These are phyloP conservation scores for Aricia agestis DNA, from an alignment of 1,140 invertebrate genomes.

Conservation along the genomic window DNA sequence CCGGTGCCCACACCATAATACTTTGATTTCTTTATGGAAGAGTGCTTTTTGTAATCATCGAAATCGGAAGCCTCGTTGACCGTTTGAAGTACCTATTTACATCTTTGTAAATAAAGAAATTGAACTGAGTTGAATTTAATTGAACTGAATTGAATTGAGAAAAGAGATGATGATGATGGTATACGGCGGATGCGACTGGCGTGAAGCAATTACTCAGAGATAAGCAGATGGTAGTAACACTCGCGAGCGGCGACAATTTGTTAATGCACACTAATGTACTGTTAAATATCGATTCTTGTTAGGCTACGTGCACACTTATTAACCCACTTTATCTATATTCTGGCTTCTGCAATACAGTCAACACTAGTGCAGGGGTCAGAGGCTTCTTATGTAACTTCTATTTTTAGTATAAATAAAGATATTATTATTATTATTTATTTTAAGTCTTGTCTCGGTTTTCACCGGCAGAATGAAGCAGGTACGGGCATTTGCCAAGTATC, in stretches of 20 bases:
- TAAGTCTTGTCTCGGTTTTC: too few relatives aligned
- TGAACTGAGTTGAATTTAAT: too few relatives aligned
- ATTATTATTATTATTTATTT: too few relatives aligned
- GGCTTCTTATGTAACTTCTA: too few relatives aligned
- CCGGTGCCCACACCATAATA: constrained; percentile 35
- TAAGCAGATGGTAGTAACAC: neutral
- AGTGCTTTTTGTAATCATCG: constrained; percentile 16
- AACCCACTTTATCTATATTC: too few relatives aligned
- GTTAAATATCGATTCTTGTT: neutral
- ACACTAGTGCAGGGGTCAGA: too few relatives aligned
- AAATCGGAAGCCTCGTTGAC: constrained; percentile 15
- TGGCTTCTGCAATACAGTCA: too few relatives aligned
- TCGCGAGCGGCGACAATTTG: neutral
- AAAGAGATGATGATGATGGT: neutral
- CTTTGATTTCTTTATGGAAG: constrained; percentile 13
- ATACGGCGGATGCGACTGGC: neutral
- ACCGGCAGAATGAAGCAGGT: too few relatives aligned
- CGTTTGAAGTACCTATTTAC: neutral
- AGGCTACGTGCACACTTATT: neutral
- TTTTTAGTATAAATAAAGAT: too few relatives aligned
- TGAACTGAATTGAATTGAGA: too few relatives aligned
- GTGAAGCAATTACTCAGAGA: neutral
- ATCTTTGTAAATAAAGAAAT: too few relatives aligned
- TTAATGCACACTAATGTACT: neutral
- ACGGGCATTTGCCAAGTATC: too few relatives aligned